phyloP scores from a whole-genome alignment of 2,113 vertebrate genomes.

The Paradisaea rubra region DNA sequence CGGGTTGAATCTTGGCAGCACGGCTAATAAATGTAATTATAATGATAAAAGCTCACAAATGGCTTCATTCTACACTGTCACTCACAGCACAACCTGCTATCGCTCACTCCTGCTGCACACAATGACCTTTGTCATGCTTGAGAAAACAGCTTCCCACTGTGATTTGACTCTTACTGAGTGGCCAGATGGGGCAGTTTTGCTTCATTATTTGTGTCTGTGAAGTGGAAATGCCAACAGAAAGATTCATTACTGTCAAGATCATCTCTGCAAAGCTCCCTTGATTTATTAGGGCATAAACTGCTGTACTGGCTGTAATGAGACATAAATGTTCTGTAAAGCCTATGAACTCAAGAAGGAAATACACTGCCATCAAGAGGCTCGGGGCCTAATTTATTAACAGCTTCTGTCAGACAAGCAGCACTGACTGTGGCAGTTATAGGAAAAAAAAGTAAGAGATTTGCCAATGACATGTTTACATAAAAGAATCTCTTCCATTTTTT shows the following conservation, averaged over 20 bases:
- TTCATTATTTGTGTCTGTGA: conserved; percentile 77
- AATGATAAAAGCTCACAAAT: conserved; percentile 75
- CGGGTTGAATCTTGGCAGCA: conserved; percentile 38
- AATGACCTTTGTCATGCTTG: conserved; percentile 74
- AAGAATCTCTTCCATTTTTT: neutral
- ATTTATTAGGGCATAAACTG: conserved; percentile 82
- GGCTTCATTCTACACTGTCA: conserved; percentile 75
- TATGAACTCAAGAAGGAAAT: conserved; percentile 73
- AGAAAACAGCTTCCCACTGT: conserved; percentile 62
- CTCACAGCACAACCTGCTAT: conserved; percentile 61
- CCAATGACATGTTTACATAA: neutral
- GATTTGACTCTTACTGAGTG: conserved; percentile 65
- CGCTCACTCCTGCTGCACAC: conserved; percentile 59
- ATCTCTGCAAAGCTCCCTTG: conserved; percentile 72
- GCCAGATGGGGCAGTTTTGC: conserved; percentile 82
- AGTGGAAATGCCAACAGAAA: conserved; percentile 79
- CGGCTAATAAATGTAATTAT: conserved; percentile 73
- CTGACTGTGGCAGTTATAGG: neutral
- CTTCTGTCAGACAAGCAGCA: conserved; percentile 5
- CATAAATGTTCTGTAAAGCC: conserved; percentile 75
- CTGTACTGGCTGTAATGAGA: conserved; percentile 74
- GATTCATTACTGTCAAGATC: conserved; percentile 75
- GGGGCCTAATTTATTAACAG: conserved; percentile 66
- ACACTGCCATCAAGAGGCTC: conserved; percentile 71
- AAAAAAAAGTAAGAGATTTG: neutral